Conservation (phyloP, 2,888 invertebrate species). For the Entomobrya multifasciata region DNA sequence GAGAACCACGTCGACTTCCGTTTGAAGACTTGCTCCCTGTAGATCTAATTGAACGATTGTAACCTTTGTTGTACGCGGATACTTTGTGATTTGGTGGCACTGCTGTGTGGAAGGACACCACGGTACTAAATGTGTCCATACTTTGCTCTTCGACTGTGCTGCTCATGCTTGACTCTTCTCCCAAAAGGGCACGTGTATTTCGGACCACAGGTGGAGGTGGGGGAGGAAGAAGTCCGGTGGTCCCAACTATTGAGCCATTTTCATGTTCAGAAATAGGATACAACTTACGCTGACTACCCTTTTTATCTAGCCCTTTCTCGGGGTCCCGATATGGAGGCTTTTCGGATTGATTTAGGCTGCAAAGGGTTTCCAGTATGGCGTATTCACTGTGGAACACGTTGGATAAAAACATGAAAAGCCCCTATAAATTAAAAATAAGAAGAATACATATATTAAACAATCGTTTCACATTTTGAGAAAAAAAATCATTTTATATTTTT, state of each 20-base stretch:
- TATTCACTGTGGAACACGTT: constrained; percentile 74
- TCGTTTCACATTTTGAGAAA: not conserved
- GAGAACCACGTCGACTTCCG: constrained; percentile 52
- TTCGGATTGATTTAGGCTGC: constrained; percentile 11
- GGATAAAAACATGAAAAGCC: constrained; percentile 62
- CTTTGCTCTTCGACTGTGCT: constrained; percentile 68
- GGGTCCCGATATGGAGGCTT: constrained; percentile 51
- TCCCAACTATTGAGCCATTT: constrained; percentile 63
- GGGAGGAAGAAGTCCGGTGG: constrained; percentile 43
- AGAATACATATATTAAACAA: not conserved
- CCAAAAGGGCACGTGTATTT: constrained; percentile 20
- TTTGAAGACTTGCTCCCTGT: constrained; percentile 59
- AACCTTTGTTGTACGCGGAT: not conserved
- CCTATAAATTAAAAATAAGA: constrained; percentile 54
- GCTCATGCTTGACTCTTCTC: constrained; percentile 50
- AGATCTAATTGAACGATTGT: constrained; percentile 37
- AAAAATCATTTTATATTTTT: no score
- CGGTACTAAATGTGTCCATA: constrained; percentile 68
- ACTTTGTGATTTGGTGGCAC: constrained; percentile 20
- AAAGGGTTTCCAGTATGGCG: constrained; percentile 53
- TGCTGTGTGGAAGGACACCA: constrained; percentile 41
- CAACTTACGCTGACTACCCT: constrained; percentile 54
- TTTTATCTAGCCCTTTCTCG: constrained; percentile 47
- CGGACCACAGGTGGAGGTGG: constrained; percentile 43
- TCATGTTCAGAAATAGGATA: constrained; percentile 5